Conservation (phyloP, 2,888 invertebrate species). For the Pemphredon lugubris region DNA sequence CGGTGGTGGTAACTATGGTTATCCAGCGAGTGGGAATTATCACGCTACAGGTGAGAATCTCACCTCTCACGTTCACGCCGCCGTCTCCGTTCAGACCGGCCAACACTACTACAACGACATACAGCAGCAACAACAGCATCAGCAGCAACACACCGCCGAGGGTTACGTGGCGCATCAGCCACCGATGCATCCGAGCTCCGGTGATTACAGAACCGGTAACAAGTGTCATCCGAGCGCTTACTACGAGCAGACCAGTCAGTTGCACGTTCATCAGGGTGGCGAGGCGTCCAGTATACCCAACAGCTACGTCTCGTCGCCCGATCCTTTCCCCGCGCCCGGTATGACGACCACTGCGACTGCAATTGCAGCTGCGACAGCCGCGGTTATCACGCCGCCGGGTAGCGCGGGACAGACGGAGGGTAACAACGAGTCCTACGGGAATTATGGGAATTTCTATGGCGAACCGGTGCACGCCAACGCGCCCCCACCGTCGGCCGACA, state of each 20-base stretch:
- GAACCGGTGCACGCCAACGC: slow-evolving; percentile 81
- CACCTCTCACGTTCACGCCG: slow-evolving; percentile 81
- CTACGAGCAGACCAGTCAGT: slow-evolving; percentile 75
- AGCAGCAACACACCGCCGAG: slow-evolving; percentile 73
- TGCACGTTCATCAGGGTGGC: slow-evolving; percentile 80
- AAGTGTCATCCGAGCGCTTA: slow-evolving; percentile 76
- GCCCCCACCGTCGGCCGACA: slow-evolving; percentile 85
- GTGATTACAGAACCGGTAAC: slow-evolving; percentile 69
- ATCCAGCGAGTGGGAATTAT: slow-evolving; percentile 69
- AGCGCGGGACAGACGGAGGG: slow-evolving; percentile 83
- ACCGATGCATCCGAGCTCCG: slow-evolving; percentile 75
- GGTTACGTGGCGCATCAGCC: slow-evolving; percentile 74
- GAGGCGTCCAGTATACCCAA: slow-evolving; percentile 82
- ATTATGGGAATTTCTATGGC: slow-evolving; percentile 87
- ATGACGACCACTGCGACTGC: slow-evolving; percentile 80
- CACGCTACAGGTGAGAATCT: slow-evolving; percentile 69
- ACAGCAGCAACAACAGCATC: slow-evolving; percentile 82
- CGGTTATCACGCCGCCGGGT: slow-evolving; percentile 84
- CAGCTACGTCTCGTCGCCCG: slow-evolving; percentile 81
- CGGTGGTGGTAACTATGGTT: slow-evolving; percentile 75
- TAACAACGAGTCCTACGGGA: slow-evolving; percentile 85
- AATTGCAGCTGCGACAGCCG: slow-evolving; percentile 82
- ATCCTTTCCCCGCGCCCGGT: slow-evolving; percentile 82
- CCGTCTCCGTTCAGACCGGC: slow-evolving; percentile 77
- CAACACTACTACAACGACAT: slow-evolving; percentile 82